Evolutionary conservation across 1,140 invertebrate genomes (phyloP), one percentile per base, ranked within the genome.

Genomic region (Sycophaga agraensis): DNA sequence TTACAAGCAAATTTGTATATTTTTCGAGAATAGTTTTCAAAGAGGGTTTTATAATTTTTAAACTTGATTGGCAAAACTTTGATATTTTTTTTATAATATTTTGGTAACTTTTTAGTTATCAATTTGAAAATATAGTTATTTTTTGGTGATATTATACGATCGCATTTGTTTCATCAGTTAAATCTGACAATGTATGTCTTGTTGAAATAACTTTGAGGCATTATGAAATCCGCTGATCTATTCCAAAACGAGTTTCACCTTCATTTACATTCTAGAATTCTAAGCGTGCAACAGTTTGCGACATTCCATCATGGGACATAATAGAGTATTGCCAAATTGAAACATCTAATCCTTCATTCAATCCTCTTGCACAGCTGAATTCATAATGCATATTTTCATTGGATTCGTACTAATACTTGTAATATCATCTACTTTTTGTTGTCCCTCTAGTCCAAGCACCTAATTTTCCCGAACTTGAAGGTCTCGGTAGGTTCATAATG

Each of bases 391-490:
- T 63, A 49, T 49, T 66, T 54, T 68, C 26, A 58, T 43, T 45
- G 61, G 65, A 66, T 58, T 71, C 74, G 75, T 73, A 77, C 70
- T 76, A 79, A 78, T 64, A 46, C 22, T 63, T 76, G 69, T 71
- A 74, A 77, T 78, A 65, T 77, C 75, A 78, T 80, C 70, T 81
- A 71, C 73, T 81, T 81, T 73, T 54, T 79, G 74, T 81, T 78
- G 73, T 77, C 80, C 80, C 77, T 82, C 80, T 84, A 88, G 86
- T 87, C 80, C 84, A 85, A 82, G 86, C 86, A 82, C 85, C 85
- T 80, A 83, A 86, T 82, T 86, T 86, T 82, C 85, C 85, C 80
- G 82, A 83, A 76, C 83, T 87, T 72, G 85, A 86, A 83, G 84
- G 79, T 73, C 80, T 88, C 82, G 86, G 86, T 87, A 88, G 82